Base-by-base conservation (phyloP, 2,888 invertebrate species). In the Melieria omissa region DNA sequence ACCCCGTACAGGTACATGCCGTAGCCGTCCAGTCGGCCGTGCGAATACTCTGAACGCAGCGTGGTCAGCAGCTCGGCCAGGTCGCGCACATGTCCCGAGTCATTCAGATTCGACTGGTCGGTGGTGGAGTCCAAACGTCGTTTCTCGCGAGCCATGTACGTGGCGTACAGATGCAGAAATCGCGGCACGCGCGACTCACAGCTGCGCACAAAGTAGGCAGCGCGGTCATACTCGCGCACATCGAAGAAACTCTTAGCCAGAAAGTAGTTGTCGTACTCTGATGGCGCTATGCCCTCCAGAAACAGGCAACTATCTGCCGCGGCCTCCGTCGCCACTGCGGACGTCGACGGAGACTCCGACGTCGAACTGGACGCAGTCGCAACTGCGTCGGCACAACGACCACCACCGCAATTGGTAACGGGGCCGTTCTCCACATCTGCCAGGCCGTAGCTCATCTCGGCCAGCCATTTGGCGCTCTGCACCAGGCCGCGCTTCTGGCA, bases 191-290 rank as follows among this genome's bases (percentile, higher is more conserved):
- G 88, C 72, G 92, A 92, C 55, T 88, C 88, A 79, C 93, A 92
- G 73, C 91, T 90, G 79, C 93, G 91, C 7, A 94, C 89, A 81
- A 95, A 95, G 88, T 92, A 92, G 0, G 95, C 94, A 70, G 94
- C 93, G 81, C 95, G 73, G 45, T 96, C 96, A 85, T 96, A 98
- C 86, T 98, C 98, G 79, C 94, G 93, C 60, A 93, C 89, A 86
- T 97, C 96, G 83, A 96, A 97, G 85, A 95, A 97, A 75, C 93
- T 92, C 85, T 95, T 96, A 0, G 95, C 95, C 77, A 97, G 85
- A 55, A 90, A 89, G 84, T 94, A 97, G 42, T 95, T 94, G 71
- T 92, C 90, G 44, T 88, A 88, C 8, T 88, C 85, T 62, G 89
- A 88, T 7, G 88, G 85, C 54, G 88, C 85, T 62, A 89, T 88